phyloP scores from a whole-genome alignment of 2,888 invertebrate species.

The Celastrina argiolus region DNA sequence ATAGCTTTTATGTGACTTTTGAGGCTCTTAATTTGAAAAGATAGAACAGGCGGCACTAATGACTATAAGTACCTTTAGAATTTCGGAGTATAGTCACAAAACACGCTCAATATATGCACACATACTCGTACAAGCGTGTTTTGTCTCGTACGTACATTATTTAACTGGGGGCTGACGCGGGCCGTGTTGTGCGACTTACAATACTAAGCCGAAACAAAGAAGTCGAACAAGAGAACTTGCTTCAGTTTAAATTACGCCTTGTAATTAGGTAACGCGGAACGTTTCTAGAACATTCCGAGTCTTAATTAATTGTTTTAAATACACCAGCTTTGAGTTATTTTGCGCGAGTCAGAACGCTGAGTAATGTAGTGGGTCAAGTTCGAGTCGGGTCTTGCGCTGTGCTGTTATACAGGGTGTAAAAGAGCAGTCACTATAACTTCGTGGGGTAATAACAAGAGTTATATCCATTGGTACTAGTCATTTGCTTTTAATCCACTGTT shows the following conservation, averaged over 20 bases:
- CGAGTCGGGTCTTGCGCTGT: not conserved
- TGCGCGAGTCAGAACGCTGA: not conserved
- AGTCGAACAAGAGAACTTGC: not conserved
- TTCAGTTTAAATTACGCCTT: conserved; percentile 3
- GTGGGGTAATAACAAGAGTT: no score
- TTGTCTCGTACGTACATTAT: not conserved
- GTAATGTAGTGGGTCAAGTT: not conserved
- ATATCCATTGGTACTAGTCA: no score
- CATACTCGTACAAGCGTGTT: not conserved
- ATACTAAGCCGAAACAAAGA: not conserved
- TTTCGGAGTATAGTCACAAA: not conserved
- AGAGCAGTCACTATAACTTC: no score
- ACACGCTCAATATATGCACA: not conserved
- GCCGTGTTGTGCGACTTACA: not conserved
- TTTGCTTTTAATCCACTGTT: no score
- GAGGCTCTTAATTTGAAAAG: no score
- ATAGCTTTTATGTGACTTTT: no score
- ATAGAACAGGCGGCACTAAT: no score
- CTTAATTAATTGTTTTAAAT: not conserved
- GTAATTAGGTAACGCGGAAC: conserved; percentile 4
- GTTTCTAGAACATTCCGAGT: conserved; percentile 1
- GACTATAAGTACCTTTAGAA: not conserved
- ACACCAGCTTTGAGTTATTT: not conserved
- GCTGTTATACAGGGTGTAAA: not conserved
- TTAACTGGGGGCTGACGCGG: not conserved